Evolutionary conservation across 2,888 invertebrate species (phyloP), one percentile per base, ranked within the genome.

Genomic region (Lochmaea crataegi): DNA sequence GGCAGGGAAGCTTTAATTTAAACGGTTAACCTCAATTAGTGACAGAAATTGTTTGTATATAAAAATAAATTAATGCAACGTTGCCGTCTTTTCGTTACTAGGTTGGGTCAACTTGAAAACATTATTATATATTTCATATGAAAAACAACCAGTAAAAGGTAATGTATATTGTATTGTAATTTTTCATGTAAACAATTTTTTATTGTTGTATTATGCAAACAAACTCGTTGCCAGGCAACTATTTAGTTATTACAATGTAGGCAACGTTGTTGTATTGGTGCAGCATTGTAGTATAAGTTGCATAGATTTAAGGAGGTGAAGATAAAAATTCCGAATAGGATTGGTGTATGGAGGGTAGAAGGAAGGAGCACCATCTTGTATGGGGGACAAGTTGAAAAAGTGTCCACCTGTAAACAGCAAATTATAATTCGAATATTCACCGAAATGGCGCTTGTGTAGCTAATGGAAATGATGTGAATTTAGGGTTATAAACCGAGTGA

Each of bases 21-120:
- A 71, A 16, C 65, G 64, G 74, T 74, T 76, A 76, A 76, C 76
- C 76, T 76, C 73, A 76, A 73, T 76, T 75, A 67, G 26, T 66
- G 69, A 63, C 68, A 72, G 56, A 60, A 66, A 65, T 71, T 76
- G 76, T 75, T 75, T 73, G 74, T 73, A 74, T 68, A 76, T 70
- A 75, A 73, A 76, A 73, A 66, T 63, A 76, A 72, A 66, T 57
- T 48, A 66, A 48, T 53, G 73, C 75, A 58, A 56, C 51, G 73
- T 76, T 76, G 76, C 73, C 74, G 42, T n/a, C 32, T 48, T 48
- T 48, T 45, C 45, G 18, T 57, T 16, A 41, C 22, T 65, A 56
- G 18, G 18, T 16, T 57, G 7, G 6, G 2, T 32, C 2, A 38
- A 14, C 10, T 60, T 16, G 4, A 9, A n/a, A 6, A 32, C 0